These are phyloP conservation scores for Pyrgilauda ruficollis DNA, from an alignment of 2,113 vertebrate genomes.

Conservation along the genomic window DNA sequence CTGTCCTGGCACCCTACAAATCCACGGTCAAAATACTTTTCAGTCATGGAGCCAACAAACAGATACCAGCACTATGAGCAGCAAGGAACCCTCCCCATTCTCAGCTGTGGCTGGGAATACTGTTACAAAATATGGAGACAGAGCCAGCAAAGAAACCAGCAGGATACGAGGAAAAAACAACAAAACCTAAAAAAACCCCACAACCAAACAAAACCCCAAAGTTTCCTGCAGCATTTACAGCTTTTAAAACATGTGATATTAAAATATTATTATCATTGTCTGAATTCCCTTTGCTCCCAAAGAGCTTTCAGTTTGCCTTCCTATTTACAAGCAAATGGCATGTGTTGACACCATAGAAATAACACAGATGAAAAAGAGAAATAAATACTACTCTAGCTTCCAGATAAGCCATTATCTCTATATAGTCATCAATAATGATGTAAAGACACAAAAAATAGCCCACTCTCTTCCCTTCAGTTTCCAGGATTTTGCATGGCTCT, in stretches of 20 bases:
- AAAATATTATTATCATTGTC: neutral
- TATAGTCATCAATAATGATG: neutral
- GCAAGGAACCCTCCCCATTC: neutral
- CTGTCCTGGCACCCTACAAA: neutral
- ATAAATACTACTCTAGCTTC: neutral
- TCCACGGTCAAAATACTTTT: neutral
- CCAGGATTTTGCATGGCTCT: neutral
- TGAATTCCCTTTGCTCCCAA: neutral
- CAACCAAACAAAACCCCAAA: neutral
- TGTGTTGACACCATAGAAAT: neutral
- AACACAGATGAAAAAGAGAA: neutral
- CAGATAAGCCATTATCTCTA: neutral
- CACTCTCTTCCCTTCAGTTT: neutral
- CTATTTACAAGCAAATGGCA: neutral
- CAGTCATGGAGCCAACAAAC: neutral
- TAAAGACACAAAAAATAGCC: neutral
- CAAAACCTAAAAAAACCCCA: neutral
- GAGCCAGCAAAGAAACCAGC: neutral
- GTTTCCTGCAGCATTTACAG: neutral
- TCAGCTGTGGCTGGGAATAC: neutral
- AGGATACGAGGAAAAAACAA: neutral
- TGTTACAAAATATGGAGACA: neutral
- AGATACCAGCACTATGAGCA: neutral
- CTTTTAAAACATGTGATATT: neutral
- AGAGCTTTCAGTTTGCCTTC: neutral